Evolutionary conservation across 2,113 vertebrate genomes (phyloP), one percentile per base, ranked within the genome.

Genomic region (Tetraodon nigroviridis): DNA sequence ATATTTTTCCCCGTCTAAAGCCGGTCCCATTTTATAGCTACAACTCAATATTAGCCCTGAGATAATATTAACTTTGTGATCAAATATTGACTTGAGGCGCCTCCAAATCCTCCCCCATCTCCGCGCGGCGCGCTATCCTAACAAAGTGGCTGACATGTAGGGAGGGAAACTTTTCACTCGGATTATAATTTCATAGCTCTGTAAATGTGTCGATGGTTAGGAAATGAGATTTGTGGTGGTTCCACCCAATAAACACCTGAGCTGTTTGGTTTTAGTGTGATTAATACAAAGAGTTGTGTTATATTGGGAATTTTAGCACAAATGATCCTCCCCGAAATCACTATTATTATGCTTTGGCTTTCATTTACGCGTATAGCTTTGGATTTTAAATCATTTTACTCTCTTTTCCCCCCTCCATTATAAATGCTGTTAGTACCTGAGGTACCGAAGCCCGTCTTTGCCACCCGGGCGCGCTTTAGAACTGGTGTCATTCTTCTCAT

Each of bases 21-120:
- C 91, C 91, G 91, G 91, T 91, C 92, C 91, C 88, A 88, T 93
- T 94, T 93, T 94, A 94, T 94, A 48, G 46, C 46, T 48, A 94
- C 92, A 92, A 91, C 91, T 91, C 92, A 92, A 87, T 94, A 92
- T 93, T 93, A 94, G 93, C 90, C 92, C 92, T 93, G 92, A 93
- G 92, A 93, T 92, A 92, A 93, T 94, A 92, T 94, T 94, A 94
- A 95, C 93, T 95, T 93, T 92, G 92, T 90, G 93, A 92, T 93
- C 93, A 93, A 93, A 94, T 94, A 93, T 94, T 93, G 93, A 93
- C 93, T 94, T 91, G 93, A 92, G 93, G 92, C 92, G 92, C 92
- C 93, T 96, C 93, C 94, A 94, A 95, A 95, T 95, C 94, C 94
- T 94, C 92, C 92, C 90, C 91, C 92, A 92, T 93, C 91, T 93